These are phyloP conservation scores for Blera fallax DNA, from an alignment of 2,888 invertebrate species.

Conservation along the genomic window DNA sequence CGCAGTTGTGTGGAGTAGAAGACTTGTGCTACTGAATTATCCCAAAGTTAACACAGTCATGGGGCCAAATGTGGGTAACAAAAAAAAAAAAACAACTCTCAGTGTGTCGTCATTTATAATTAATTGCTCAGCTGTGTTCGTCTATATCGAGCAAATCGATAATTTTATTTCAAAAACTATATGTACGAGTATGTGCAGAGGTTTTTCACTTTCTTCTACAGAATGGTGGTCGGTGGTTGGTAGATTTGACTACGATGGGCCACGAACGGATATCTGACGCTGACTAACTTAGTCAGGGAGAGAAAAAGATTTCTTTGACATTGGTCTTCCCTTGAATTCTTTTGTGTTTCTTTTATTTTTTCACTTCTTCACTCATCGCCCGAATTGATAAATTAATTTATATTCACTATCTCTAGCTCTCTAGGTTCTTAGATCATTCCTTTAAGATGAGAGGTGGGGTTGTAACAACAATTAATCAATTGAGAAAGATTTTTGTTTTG, in stretches of 20 bases:
- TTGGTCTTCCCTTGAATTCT: constrained; percentile 4
- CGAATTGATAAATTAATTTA: constrained; percentile 12
- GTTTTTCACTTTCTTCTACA: constrained; percentile 4
- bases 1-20: background rate
- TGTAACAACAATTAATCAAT: constrained; percentile 56
- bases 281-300: constrained; percentile 19
- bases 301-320: background rate
- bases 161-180: constrained; percentile 43
- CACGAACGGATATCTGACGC: constrained; percentile 4
- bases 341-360: background rate
- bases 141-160: constrained; percentile 61
- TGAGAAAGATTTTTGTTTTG: constrained; percentile 4
- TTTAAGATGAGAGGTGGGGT: background rate
- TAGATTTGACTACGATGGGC: background rate
- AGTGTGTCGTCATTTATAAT: constrained; percentile 67
- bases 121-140: constrained; percentile 61
- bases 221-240: background rate
- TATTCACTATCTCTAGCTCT: background rate
- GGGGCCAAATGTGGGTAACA: constrained; percentile 27
- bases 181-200: constrained; percentile 19
- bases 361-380: background rate
- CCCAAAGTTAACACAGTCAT: constrained; percentile 59
- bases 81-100: constrained; percentile 48
- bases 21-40: constrained; percentile 32
- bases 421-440: constrained; percentile 38